These are phyloP conservation scores for Tridacna gigas DNA, from an alignment of 2,888 invertebrate genomes.

Conservation along the genomic window DNA sequence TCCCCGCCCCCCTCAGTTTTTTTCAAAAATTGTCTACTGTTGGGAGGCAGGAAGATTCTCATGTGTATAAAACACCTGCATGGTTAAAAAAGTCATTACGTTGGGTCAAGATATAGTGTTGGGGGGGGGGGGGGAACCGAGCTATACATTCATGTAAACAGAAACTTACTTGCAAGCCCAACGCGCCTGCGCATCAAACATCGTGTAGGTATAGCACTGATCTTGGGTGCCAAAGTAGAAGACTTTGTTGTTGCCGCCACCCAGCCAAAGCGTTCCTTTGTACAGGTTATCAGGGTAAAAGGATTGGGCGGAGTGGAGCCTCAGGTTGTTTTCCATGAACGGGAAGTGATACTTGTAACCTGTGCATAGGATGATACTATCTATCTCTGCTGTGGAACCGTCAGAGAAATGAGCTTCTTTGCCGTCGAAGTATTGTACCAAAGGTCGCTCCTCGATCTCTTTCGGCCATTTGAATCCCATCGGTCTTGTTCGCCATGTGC, in stretches of 20 bases:
- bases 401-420: slow-evolving; percentile 55
- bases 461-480: slow-evolving; percentile 60
- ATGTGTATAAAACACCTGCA: background rate
- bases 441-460: slow-evolving; percentile 54
- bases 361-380: slow-evolving; percentile 49
- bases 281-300: slow-evolving; percentile 48
- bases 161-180: slow-evolving; percentile 50
- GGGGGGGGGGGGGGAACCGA: background rate
- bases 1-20: background rate
- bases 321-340: slow-evolving; percentile 34
- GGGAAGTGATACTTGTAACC: slow-evolving; percentile 45
- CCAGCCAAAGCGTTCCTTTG: slow-evolving; percentile 50
- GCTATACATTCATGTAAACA: too few species aligned
- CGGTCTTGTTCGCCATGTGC: slow-evolving; percentile 45
- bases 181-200: slow-evolving; percentile 60
- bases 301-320: slow-evolving; percentile 17
- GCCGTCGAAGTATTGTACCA: slow-evolving; percentile 39
- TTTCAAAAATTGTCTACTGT: background rate
- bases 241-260: slow-evolving; percentile 51
- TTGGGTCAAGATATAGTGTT: background rate
- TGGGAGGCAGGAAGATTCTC: too few species aligned
- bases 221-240: slow-evolving; percentile 54
- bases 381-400: slow-evolving; percentile 50
- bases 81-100: background rate
- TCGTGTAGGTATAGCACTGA: slow-evolving; percentile 53